Percentiles rank a stretch among this genome's conserved stretches.
These are phyloP conservation scores for Cyclura pinguis DNA, from an alignment of 2,797 vertebrate genomes.

Conservation along the genomic window DNA sequence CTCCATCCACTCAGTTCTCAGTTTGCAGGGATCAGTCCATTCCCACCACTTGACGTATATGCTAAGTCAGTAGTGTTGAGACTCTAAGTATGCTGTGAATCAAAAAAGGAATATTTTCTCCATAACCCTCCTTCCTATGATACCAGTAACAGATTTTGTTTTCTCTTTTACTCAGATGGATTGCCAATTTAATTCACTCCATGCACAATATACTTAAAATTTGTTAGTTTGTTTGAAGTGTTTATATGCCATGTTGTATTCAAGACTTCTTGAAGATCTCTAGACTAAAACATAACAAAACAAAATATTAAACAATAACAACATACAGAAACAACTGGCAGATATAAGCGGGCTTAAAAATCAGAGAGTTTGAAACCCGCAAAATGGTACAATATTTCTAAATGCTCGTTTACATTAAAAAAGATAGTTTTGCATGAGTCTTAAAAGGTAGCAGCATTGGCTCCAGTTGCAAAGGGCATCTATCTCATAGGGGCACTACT, in stretches of 20 bases:
- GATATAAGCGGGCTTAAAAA: not conserved
- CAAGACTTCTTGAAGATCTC: not conserved
- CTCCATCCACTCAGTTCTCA: not conserved
- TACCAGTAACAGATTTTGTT: not conserved
- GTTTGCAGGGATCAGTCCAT: slow-evolving; percentile 31
- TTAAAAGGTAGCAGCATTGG: not conserved
- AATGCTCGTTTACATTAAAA: not conserved
- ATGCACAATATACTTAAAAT: not conserved
- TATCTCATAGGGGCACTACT: not conserved
- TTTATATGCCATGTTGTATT: not conserved
- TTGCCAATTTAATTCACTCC: not conserved
- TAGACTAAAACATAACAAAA: not conserved
- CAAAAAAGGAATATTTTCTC: not conserved
- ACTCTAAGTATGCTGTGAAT: slow-evolving; percentile 3
- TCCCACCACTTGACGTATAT: slow-evolving; percentile 33
- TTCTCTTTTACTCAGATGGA: not conserved
- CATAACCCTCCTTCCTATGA: too few relatives aligned
- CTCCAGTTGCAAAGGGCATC: not conserved
- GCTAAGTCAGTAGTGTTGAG: slow-evolving; percentile 6
- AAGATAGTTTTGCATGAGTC: not conserved
- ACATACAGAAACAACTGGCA: not conserved
- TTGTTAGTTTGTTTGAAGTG: not conserved
- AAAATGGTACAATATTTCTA: not conserved
- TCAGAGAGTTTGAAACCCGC: not conserved
- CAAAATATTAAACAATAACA: not conserved